phyloP scores from a whole-genome alignment of 2,797 vertebrate species.

The Coranthus polyacanthus region DNA sequence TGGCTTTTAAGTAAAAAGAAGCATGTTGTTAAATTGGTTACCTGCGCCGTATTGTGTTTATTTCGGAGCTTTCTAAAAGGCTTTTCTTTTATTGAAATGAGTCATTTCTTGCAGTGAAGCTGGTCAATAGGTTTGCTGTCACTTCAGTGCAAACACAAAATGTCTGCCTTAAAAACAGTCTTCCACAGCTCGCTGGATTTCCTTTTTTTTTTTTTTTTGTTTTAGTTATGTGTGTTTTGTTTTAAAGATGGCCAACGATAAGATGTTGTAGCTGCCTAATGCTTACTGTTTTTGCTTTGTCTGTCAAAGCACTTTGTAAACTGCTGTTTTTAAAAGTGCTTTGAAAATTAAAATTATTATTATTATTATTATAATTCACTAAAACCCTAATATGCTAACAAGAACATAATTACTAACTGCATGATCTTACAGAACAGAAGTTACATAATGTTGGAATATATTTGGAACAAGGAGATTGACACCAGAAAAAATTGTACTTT shows the following conservation, averaged over 20 bases:
- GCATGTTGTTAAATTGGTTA: constrained; percentile 34
- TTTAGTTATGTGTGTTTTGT: too few relatives aligned
- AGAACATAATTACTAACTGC: neutral
- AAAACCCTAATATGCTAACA: neutral
- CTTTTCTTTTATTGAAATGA: constrained; percentile 26
- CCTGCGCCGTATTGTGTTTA: constrained; percentile 37
- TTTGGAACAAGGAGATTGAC: too few relatives aligned
- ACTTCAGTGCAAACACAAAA: constrained; percentile 14
- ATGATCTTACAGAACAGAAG: too few relatives aligned
- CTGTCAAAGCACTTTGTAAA: too few relatives aligned
- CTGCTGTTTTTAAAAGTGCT: too few relatives aligned
- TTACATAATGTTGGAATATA: too few relatives aligned
- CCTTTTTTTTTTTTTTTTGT: neutral
- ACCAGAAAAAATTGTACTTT: too few relatives aligned
- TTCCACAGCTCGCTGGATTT: neutral
- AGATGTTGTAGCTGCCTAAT: too few relatives aligned
- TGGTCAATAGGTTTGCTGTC: constrained; percentile 9
- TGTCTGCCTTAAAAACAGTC: constrained; percentile 4
- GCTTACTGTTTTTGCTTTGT: too few relatives aligned
- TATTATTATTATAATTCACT: too few relatives aligned
- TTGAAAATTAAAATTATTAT: too few relatives aligned
- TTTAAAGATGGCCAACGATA: too few relatives aligned
- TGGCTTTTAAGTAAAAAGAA: constrained; percentile 56
- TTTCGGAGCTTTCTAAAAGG: constrained; percentile 34
- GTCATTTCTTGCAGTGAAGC: constrained; percentile 12